phyloP scores from a whole-genome alignment of 2,888 invertebrate genomes.

The Diaphora mendica region DNA sequence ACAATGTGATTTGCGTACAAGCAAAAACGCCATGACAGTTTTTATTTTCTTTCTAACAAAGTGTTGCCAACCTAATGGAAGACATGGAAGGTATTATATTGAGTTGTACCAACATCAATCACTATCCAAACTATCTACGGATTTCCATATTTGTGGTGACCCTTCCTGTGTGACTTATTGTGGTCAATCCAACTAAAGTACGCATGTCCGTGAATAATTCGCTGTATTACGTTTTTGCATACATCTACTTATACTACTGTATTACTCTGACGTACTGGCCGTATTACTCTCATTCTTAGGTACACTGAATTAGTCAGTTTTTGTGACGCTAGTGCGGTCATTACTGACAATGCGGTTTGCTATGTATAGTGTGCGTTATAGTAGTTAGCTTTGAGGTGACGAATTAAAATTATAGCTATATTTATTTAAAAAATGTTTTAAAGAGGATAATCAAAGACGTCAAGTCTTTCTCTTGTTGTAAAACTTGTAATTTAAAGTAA shows the following conservation, averaged over 20 bases:
- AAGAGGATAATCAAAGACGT: background rate
- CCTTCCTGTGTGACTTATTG: constrained; percentile 69
- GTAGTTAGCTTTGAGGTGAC: background rate
- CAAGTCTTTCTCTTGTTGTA: background rate
- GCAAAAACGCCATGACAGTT: no score
- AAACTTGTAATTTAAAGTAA: background rate
- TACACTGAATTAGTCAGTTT: constrained; percentile 47
- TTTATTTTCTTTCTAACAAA: no score
- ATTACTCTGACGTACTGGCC: background rate
- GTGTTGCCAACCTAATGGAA: no score
- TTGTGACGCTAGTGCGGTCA: constrained; percentile 47
- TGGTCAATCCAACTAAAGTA: constrained; percentile 47
- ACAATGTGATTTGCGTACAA: no score
- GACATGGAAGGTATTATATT: no score
- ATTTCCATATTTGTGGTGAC: constrained; percentile 47
- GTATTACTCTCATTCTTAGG: constrained; percentile 20
- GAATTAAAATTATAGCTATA: background rate
- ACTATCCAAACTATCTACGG: background rate
- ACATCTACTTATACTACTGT: constrained; percentile 39
- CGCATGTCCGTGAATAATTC: constrained; percentile 68
- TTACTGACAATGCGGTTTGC: constrained; percentile 30
- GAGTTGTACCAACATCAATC: no score
- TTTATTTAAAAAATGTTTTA: background rate
- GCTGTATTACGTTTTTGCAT: constrained; percentile 67
- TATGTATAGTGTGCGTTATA: constrained; percentile 11